A percentile compares a stretch with the other conserved stretches of the same genome.
These are phyloP conservation scores for Dasyornis broadbenti DNA, from an alignment of 2,113 vertebrate genomes.

Conservation along the genomic window DNA sequence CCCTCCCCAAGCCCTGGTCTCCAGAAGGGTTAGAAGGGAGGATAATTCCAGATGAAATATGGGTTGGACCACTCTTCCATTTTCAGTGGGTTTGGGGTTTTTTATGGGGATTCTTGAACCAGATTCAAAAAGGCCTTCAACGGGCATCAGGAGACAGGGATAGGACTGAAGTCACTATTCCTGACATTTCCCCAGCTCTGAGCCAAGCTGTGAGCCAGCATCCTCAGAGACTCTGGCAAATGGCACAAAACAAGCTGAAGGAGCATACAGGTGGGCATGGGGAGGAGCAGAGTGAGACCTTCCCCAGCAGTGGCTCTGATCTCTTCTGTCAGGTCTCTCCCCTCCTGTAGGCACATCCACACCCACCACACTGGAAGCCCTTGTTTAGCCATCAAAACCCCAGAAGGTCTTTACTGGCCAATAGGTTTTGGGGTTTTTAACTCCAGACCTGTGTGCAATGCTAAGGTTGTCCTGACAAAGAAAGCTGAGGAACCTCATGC, in stretches of 20 bases:
- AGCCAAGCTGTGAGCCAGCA: neutral
- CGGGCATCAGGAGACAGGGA: fast-evolving
- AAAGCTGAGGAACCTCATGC: neutral
- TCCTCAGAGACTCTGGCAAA: neutral
- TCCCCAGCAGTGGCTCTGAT: neutral
- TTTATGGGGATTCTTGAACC: neutral
- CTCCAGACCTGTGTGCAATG: neutral
- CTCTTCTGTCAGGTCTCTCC: neutral
- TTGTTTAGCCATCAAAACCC: neutral
- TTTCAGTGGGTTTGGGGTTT: neutral
- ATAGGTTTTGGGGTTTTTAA: neutral
- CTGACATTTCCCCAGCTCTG: neutral
- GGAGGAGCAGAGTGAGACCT: neutral
- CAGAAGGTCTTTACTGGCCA: neutral
- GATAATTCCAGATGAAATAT: neutral
- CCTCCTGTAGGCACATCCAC: neutral
- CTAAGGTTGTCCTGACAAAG: neutral
- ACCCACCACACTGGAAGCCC: neutral
- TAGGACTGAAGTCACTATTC: neutral
- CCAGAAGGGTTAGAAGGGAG: neutral
- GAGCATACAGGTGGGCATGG: neutral
- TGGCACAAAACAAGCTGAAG: neutral
- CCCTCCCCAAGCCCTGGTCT: neutral
- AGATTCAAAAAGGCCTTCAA: neutral
- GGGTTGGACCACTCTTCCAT: neutral